Evolutionary conservation across 2,113 vertebrate species (phyloP).

Genomic region (Tonatia bakeri): DNA sequence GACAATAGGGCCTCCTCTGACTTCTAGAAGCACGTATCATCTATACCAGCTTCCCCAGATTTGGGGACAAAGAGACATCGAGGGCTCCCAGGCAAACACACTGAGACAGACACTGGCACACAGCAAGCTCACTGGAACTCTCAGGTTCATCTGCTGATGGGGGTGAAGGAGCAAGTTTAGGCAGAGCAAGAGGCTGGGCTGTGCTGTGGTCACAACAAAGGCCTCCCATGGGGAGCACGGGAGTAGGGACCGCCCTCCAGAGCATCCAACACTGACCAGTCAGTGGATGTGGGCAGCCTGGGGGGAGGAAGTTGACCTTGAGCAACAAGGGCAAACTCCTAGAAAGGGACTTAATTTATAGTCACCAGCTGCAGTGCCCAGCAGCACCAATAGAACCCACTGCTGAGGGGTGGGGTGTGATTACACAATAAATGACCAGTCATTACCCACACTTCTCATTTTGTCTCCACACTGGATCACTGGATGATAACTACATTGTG

Average conservation of each 20-base stretch:
- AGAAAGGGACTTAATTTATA: neutral
- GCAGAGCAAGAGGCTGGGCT: neutral
- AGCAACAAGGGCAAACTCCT: neutral
- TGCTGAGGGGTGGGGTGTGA: fast-evolving
- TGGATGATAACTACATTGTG: fast-evolving
- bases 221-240: neutral
- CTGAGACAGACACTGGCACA: neutral
- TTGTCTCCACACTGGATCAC: no score
- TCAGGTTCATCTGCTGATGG: fast-evolving
- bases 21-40: neutral
- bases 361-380: neutral
- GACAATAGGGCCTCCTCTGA: neutral
- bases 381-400: neutral
- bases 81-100: neutral
- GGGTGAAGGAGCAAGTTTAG: neutral
- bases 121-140: no score
- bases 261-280: neutral
- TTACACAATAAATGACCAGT: neutral
- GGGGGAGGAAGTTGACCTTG: neutral
- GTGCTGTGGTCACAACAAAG: neutral
- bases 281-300: neutral
- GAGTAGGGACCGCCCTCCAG: neutral
- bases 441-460: neutral
- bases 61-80: neutral
- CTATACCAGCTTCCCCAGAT: neutral